Evolutionary conservation across 2,888 invertebrate species (phyloP).

Genomic region (Diogma glabrata): DNA sequence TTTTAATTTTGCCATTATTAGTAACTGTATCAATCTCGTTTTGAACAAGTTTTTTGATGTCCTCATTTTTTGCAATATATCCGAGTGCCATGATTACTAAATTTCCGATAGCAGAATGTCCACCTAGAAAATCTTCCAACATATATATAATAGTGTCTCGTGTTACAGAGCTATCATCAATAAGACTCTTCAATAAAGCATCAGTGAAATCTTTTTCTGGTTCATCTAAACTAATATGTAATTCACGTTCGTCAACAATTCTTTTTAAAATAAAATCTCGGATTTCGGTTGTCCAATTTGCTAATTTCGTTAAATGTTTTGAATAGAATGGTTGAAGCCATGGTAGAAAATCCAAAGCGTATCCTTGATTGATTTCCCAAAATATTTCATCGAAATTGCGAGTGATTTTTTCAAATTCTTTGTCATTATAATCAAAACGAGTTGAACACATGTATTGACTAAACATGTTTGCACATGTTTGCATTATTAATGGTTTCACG

Average conservation of each 20-base stretch:
- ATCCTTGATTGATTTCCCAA: conserved; percentile 85
- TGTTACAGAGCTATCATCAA: conserved; percentile 53
- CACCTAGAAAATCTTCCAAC: conserved; percentile 78
- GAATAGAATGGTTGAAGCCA: conserved; percentile 65
- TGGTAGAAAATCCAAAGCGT: conserved; percentile 75
- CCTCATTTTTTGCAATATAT: conserved; percentile 52
- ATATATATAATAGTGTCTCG: conserved; percentile 71
- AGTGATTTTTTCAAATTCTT: conserved; percentile 54
- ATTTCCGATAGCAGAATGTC: conserved; percentile 79
- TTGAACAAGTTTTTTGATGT: conserved; percentile 52
- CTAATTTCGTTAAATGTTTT: conserved; percentile 53
- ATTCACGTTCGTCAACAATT: conserved; percentile 46
- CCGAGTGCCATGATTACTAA: conserved; percentile 65
- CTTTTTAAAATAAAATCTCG: conserved; percentile 60
- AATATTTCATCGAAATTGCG: conserved; percentile 75
- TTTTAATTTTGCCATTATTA: conserved; percentile 40
- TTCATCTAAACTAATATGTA: conserved; percentile 39
- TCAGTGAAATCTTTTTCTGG: conserved; percentile 69
- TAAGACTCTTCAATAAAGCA: conserved; percentile 57
- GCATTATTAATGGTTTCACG: conserved; percentile 59
- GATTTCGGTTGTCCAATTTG: conserved; percentile 57
- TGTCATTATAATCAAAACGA: conserved; percentile 57
- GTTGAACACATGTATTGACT: conserved; percentile 77
- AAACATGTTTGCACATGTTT: conserved; percentile 75
- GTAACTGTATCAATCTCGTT: conserved; percentile 54